Percentiles rank a stretch among this genome's conserved stretches.
Conservation (phyloP, 2,113 vertebrate species). For the Lucifuga dentata region DNA sequence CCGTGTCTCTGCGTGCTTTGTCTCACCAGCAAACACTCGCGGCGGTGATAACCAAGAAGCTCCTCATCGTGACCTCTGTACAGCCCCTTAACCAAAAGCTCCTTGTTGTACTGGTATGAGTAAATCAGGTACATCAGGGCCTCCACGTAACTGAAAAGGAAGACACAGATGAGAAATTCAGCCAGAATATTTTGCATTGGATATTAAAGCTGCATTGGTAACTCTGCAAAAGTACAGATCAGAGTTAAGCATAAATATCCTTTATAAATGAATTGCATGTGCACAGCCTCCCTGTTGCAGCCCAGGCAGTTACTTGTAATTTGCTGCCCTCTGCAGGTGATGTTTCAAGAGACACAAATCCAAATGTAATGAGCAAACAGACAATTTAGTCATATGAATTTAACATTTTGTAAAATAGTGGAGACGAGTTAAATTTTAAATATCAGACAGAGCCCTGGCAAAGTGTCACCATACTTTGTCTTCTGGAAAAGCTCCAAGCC, state of each 20-base stretch:
- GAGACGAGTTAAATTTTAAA: background rate
- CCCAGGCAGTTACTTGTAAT: background rate
- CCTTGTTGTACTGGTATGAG: constrained; percentile 96
- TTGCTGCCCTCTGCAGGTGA: constrained; percentile 76
- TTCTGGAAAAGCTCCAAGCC: constrained; percentile 96
- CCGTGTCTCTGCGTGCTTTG: background rate
- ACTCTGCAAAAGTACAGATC: constrained; percentile 1
- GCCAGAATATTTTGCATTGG: constrained; percentile 8
- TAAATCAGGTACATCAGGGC: constrained; percentile 95
- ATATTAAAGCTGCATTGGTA: constrained; percentile 27
- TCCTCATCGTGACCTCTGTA: constrained; percentile 93
- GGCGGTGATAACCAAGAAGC: constrained; percentile 91
- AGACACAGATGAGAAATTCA: constrained; percentile 33
- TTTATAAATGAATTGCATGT: background rate
- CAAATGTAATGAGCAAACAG: background rate
- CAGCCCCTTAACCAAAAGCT: constrained; percentile 90
- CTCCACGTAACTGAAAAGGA: constrained; percentile 89
- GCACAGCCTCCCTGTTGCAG: background rate
- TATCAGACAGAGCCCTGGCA: background rate
- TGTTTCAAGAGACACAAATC: background rate
- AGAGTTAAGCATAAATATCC: too few relatives aligned
- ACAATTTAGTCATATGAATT: too few relatives aligned
- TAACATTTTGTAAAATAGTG: background rate
- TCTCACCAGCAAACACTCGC: constrained; percentile 96
- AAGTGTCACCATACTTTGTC: constrained; percentile 84